These are phyloP conservation scores for Drosophila tani DNA, from an alignment of 1,140 invertebrate species.

Conservation along the genomic window DNA sequence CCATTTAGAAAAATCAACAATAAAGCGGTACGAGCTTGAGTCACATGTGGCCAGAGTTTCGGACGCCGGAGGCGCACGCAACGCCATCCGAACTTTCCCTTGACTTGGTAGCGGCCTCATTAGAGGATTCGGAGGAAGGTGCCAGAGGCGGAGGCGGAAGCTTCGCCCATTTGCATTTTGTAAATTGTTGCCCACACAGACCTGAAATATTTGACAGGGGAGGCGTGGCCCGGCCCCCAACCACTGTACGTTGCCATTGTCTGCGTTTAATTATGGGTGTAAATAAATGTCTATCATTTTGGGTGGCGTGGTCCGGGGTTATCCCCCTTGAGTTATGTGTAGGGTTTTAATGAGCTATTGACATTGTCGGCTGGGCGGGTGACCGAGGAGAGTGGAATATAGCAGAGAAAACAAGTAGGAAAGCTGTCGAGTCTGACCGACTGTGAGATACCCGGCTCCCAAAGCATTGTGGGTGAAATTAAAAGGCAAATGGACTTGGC, in stretches of 20 bases:
- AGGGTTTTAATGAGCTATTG: slow-evolving; percentile 73
- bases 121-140: slow-evolving; percentile 19
- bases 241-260: slow-evolving; percentile 57
- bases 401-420: neutral
- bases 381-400: neutral
- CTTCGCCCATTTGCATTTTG: slow-evolving; percentile 67
- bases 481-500: no score
- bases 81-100: slow-evolving; percentile 40
- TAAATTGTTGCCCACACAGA: slow-evolving; percentile 70
- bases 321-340: slow-evolving; percentile 41
- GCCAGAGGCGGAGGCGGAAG: slow-evolving; percentile 8
- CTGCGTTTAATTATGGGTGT: slow-evolving; percentile 80
- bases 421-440: no score
- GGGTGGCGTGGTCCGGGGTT: slow-evolving; percentile 52
- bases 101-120: slow-evolving; percentile 59
- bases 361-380: slow-evolving; percentile 28
- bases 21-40: slow-evolving; percentile 18
- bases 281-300: slow-evolving; percentile 78
- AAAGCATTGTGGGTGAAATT: no score
- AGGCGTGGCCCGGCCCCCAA: slow-evolving; percentile 43
- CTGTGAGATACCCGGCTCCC: no score
- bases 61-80: slow-evolving; percentile 40
- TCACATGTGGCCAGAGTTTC: slow-evolving; percentile 66
- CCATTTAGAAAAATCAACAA: slow-evolving; percentile 76
- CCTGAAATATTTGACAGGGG: slow-evolving; percentile 69